Base-by-base conservation (phyloP, 1,140 invertebrate genomes). In the Solenopsis fugax region DNA sequence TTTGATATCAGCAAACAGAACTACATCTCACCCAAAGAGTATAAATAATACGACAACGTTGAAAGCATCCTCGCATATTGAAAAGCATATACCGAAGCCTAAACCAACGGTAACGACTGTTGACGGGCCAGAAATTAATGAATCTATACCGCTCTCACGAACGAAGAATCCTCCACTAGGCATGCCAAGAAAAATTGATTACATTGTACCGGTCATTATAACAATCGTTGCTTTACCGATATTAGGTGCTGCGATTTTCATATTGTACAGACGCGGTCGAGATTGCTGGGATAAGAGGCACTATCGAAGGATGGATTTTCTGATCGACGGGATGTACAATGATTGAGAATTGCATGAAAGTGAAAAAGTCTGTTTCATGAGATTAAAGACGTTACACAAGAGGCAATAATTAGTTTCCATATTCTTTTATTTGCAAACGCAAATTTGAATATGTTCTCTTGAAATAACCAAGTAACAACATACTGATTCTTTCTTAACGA, bases 321-420 rank as follows among this genome's bases (percentile, higher is more conserved):
- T 98, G 10, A 96, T 97, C 87, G 97, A 98, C 94, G 97, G 97
- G 88, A 97, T 98, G 96, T 98, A 98, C 91, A 97, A 98, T 95
- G 97, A 97, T 90, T 97, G 95, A 93, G 41, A 67, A 7, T 18
- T 13, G 2, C 18, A 18, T 29, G 34, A 80, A 29, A 29, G 41
- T 4, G 16, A 48, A 58, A 58, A 48, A 48, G 12, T 54, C 10
- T 18, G 41, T 81, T 80, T 21, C 2, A 16, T 29, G 54, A 60
- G 80, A 73, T 60, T 82, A 82, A 48, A n/a, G 24, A 18, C 13
- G n/a, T 75, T 48, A 34, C 34, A 54, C n/a, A 75, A 82, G 24
- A 60, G 50, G 73, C 52, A 58, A 29, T 56, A 16, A n/a, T 65
- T 7, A 69, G 34, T 60, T 60, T 56, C 45, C 37, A 54, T 65